These are phyloP conservation scores for Zosterops lateralis DNA, from an alignment of 2,113 vertebrate species.

Conservation along the genomic window DNA sequence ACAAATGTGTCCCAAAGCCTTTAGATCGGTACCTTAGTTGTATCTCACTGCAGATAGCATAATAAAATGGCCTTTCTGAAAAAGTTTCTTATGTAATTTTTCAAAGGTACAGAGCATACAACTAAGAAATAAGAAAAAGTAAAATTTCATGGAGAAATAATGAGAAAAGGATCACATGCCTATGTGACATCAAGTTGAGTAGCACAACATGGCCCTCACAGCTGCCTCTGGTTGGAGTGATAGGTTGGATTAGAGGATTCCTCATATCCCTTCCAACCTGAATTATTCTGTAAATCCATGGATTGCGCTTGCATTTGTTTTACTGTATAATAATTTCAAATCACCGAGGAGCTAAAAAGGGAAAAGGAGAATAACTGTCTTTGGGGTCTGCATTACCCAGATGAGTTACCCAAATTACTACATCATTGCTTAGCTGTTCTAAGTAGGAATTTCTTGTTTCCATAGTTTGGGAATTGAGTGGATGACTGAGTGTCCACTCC, in stretches of 20 bases:
- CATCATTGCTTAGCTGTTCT: not conserved
- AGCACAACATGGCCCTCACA: not conserved
- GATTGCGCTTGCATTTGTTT: not conserved
- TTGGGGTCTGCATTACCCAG: not conserved
- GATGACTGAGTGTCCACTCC: not conserved
- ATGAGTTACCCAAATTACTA: not conserved
- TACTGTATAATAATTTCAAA: not conserved
- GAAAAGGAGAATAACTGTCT: not conserved
- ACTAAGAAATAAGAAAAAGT: not conserved
- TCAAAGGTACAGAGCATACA: not conserved
- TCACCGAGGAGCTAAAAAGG: not conserved
- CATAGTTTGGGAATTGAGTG: not conserved
- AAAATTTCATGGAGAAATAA: not conserved
- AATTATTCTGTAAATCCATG: not conserved
- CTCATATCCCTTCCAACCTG: not conserved
- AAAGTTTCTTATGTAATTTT: not conserved
- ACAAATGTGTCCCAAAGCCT: not conserved
- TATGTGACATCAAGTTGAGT: not conserved
- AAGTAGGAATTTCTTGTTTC: not conserved
- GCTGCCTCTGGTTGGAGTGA: not conserved
- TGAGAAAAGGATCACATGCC: not conserved
- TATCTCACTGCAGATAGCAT: not conserved
- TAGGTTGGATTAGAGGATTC: not conserved
- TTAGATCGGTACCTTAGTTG: not conserved
- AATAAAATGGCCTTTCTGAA: not conserved